Evolutionary conservation across 2,888 invertebrate species (phyloP).

Genomic region (Mystacides longicornis): DNA sequence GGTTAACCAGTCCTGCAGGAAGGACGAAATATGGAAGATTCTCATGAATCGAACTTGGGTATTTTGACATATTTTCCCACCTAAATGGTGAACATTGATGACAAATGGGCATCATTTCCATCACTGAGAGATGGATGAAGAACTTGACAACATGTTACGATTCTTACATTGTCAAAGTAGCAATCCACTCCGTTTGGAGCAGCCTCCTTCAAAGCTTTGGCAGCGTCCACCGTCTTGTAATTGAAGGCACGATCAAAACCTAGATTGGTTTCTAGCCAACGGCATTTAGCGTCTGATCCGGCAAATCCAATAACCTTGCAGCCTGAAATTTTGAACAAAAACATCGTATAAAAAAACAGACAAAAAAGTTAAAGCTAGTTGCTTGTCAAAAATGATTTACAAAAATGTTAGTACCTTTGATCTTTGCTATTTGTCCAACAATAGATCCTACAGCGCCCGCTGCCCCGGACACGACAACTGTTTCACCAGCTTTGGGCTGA

Average conservation of each 20-base stretch:
- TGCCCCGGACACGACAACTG: slow-evolving; percentile 61
- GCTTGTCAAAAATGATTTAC: not conserved
- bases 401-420: slow-evolving; percentile 42
- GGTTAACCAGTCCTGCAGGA: too few relatives aligned
- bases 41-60: too few relatives aligned
- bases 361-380: too few relatives aligned
- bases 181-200: slow-evolving; percentile 66
- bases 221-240: slow-evolving; percentile 57
- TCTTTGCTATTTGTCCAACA: slow-evolving; percentile 70
- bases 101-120: too few relatives aligned
- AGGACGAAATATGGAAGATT: too few relatives aligned
- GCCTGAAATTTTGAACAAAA: slow-evolving; percentile 36
- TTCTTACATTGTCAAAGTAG: slow-evolving; percentile 67
- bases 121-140: too few relatives aligned
- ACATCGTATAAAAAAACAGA: too few relatives aligned
- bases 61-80: too few relatives aligned
- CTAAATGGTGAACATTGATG: too few relatives aligned
- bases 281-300: slow-evolving; percentile 62
- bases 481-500: slow-evolving; percentile 58
- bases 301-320: slow-evolving; percentile 65
- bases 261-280: slow-evolving; percentile 56
- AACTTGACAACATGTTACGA: not conserved
- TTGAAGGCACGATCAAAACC: slow-evolving; percentile 64
- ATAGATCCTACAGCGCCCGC: slow-evolving; percentile 68
- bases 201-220: slow-evolving; percentile 47